A percentile compares a stretch with the other conserved stretches of the same genome.
These are phyloP conservation scores for Parazoanthus atlanticus DNA, from an alignment of 92 coral and sea anemone species.

Conservation along the genomic window DNA sequence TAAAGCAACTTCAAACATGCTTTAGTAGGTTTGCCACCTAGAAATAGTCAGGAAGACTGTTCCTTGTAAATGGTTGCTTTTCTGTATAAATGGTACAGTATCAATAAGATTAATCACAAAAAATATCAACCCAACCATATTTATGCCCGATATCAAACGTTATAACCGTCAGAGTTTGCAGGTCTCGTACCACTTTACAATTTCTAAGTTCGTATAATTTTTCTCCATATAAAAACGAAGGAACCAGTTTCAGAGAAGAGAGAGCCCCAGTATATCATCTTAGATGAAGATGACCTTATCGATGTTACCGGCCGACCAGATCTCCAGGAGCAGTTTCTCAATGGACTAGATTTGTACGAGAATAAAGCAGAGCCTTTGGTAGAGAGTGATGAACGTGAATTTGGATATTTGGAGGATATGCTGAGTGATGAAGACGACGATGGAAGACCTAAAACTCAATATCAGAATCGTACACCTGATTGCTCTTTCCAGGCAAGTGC, in stretches of 20 bases:
- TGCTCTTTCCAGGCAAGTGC: neutral
- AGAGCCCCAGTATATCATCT: neutral
- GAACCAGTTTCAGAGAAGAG: neutral
- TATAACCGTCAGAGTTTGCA: no score
- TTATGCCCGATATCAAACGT: no score
- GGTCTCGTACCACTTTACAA: neutral
- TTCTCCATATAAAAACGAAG: neutral
- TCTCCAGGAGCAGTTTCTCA: conserved; percentile 17
- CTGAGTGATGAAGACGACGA: conserved; percentile 1
- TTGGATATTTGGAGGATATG: conserved; percentile 19
- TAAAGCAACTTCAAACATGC: no score
- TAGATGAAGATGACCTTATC: conserved; percentile 26
- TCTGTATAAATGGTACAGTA: no score
- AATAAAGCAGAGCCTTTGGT: neutral
- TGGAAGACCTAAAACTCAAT: neutral
- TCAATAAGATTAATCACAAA: no score
- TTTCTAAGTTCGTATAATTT: neutral
- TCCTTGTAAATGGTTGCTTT: no score
- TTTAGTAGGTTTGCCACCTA: no score
- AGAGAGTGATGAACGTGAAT: neutral
- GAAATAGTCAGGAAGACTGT: no score
- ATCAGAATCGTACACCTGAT: neutral
- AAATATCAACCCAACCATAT: no score
- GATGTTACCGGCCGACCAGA: conserved; percentile 24
- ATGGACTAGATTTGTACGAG: neutral